phyloP scores from a whole-genome alignment of 1,140 invertebrate genomes.

The Anthonomus grandis region DNA sequence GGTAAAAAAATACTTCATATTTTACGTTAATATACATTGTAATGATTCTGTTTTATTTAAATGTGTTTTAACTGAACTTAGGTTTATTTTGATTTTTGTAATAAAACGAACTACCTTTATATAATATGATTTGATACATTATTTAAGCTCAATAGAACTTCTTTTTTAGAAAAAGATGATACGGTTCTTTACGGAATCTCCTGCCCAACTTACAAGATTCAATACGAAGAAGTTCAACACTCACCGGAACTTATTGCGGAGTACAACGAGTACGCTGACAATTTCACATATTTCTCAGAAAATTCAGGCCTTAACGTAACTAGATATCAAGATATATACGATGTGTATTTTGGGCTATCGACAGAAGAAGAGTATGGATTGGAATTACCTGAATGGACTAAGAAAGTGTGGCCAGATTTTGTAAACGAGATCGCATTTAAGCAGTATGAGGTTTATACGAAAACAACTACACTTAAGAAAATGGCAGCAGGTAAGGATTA shows the following conservation, averaged over 20 bases:
- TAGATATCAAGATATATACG: slow-evolving; percentile 18
- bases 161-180: slow-evolving; percentile 29
- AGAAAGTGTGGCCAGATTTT: slow-evolving; percentile 57
- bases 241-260: slow-evolving; percentile 14
- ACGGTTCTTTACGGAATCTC: slow-evolving; percentile 38
- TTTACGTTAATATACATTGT: too few relatives aligned
- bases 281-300: slow-evolving; percentile 28
- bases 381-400: slow-evolving; percentile 58
- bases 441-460: slow-evolving; percentile 28
- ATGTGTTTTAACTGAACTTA: too few relatives aligned
- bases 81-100: too few relatives aligned
- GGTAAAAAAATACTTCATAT: too few relatives aligned
- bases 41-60: too few relatives aligned
- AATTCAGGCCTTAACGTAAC: slow-evolving; percentile 30
- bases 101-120: too few relatives aligned
- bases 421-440: slow-evolving; percentile 26
- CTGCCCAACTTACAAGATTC: slow-evolving; percentile 19
- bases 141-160: too few relatives aligned
- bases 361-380: slow-evolving; percentile 54
- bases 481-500: slow-evolving; percentile 26
- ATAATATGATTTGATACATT: too few relatives aligned
- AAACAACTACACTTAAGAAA: slow-evolving; percentile 22
- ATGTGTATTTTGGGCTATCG: slow-evolving; percentile 32
- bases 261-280: slow-evolving; percentile 13
- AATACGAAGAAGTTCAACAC: slow-evolving; percentile 16